Base-by-base conservation (phyloP, 2,797 vertebrate species). In the Poecile montanus region DNA sequence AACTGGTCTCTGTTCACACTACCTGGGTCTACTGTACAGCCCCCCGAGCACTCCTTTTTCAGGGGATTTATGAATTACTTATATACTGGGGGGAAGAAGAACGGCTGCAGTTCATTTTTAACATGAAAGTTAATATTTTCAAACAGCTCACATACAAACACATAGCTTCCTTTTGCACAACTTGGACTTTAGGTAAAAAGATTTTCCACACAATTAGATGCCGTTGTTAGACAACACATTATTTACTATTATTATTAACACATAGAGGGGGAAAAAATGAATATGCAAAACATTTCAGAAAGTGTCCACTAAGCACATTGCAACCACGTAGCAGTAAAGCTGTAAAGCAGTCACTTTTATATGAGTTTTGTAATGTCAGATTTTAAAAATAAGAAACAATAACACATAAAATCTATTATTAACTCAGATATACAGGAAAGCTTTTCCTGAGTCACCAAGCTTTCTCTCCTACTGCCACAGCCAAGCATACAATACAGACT, bases 201-300 rank as follows among this genome's bases (percentile, higher is more conserved):
- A 80, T 54, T 80, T 93, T 96, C 58, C 56, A 91, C 65, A 89
- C 60, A 77, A 93, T 80, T 77, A 95, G 70, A 78, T 85, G 56
- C 65, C 76, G 57, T 26, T 91, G 75, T 79, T 91, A 95, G 84
- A 88, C 82, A 94, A 84, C 45, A 78, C 36, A 71, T 19, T 84
- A 76, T 94, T 96, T 94, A 40, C 9, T 40, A 40, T 40, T 40
- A 13, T 40, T 40, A 40, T 40, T 40, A 40, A 40, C 38, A 40
- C 38, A 40, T 91, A 87, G 79, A 88, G 54, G 32, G 57, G n/a
- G 4, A 12, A 27, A 44, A 60, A 42, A 1, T 20, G 56, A 67
- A 85, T 26, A 56, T 30, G 9, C 50, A 66, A 83, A 88, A 92
- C 34, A 54, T 47, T 63, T 86, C 63, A 84, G 77, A n/a, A 96